Conservation (phyloP, 1,140 invertebrate genomes). For the Nasonia longicornis region DNA sequence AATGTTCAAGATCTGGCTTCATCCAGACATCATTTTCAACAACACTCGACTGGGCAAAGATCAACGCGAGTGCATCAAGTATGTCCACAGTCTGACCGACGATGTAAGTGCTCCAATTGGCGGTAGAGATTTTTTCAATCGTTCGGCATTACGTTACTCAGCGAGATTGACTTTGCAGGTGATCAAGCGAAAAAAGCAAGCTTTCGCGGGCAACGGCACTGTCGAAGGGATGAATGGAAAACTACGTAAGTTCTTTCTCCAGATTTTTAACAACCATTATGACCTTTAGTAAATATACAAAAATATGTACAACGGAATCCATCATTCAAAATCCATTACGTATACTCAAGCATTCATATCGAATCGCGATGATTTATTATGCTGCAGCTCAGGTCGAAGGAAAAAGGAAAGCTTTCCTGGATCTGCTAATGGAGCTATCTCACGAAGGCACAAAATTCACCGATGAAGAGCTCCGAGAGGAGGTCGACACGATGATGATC, state of each 20-base stretch:
- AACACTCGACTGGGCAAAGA: constrained; percentile 63
- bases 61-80: constrained; percentile 68
- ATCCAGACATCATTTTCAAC: constrained; percentile 71
- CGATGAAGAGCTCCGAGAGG: constrained; percentile 75
- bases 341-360: not conserved
- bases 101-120: constrained; percentile 60
- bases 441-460: constrained; percentile 60
- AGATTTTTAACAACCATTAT: no score
- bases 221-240: not conserved
- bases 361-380: not conserved
- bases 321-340: not conserved
- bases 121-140: not conserved
- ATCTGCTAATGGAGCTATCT: constrained; percentile 71
- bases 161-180: constrained; percentile 53
- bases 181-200: constrained; percentile 65
- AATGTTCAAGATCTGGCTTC: constrained; percentile 71
- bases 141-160: no score
- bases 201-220: constrained; percentile 53
- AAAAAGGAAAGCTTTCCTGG: constrained; percentile 73
- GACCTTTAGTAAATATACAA: no score
- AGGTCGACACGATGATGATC: constrained; percentile 83
- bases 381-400: constrained; percentile 22
- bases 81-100: constrained; percentile 73
- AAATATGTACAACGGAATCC: no score
- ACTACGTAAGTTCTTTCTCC: not conserved